Base-by-base conservation (phyloP, 2,888 invertebrate species). In the Crioceris asparagi region DNA sequence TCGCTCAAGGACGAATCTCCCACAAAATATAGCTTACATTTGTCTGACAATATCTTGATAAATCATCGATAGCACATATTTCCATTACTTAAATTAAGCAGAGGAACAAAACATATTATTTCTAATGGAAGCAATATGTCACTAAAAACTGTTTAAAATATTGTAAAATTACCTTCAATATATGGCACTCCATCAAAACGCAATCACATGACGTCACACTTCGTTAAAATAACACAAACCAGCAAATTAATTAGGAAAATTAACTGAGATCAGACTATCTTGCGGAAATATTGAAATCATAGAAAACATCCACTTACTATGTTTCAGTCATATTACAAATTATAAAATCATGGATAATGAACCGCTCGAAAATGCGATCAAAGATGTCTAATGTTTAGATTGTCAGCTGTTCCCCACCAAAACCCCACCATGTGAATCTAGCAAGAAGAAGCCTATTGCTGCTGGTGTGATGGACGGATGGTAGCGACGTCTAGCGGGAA, bases 191-290 rank as follows among this genome's bases (percentile, higher is more conserved):
- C 59, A 59, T 59, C 52, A 57, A 59, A 61, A 60, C 59, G 61
- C 60, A 59, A 61, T 61, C 61, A 60, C 60, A 62, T 63, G 63
- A 63, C 63, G 63, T 63, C 63, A 63, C 61, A 50, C 47, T 44
- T 48, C 48, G 52, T 55, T 56, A 55, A 60, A 59, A 58, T 55
- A 56, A 55, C 53, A 53, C 50, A 37, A 32, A 49, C 50, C 47
- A 44, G 45, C 52, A 50, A 51, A 50, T 50, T 48, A 43, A 46
- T 47, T 44, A 45, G 45, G 40, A 34, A 45, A 47, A 42, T 33
- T 44, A 47, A 48, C 43, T 49, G 47, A 50, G 47, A 39, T 45
- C 51, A 55, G 54, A 50, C 43, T 46, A 54, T 43, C 48, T 44
- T 44, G 40, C 35, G 33, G 39, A 43, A 41, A 47, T 50, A 35